phyloP scores from a whole-genome alignment of 2,888 invertebrate genomes.

The Aproaerema taeniolella region DNA sequence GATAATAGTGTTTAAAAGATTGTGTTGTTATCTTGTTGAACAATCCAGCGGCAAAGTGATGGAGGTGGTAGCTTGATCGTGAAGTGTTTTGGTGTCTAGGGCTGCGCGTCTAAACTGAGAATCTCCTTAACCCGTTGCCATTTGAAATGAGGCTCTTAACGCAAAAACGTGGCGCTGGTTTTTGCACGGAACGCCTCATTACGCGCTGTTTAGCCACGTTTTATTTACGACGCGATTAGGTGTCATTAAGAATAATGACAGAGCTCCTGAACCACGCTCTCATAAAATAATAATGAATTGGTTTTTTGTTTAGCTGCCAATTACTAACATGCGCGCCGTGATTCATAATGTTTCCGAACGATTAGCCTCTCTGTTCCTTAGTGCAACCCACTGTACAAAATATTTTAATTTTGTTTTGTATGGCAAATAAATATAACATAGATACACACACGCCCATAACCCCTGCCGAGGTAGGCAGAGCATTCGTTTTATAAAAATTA shows the following conservation, averaged over 20 bases:
- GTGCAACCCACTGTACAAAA: too few species aligned
- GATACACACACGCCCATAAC: too few species aligned
- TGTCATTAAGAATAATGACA: slow-evolving; percentile 16
- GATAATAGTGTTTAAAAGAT: too few species aligned
- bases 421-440: too few species aligned
- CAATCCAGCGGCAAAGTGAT: too few species aligned
- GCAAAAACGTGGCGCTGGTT: slow-evolving; percentile 13
- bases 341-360: not conserved
- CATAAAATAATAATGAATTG: slow-evolving; percentile 10
- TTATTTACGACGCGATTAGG: slow-evolving; percentile 17
- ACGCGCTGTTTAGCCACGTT: slow-evolving; percentile 12
- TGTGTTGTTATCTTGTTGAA: too few species aligned
- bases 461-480: too few species aligned
- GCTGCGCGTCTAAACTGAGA: too few species aligned
- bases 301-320: slow-evolving; percentile 9
- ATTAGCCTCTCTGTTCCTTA: not conserved
- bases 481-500: too few species aligned
- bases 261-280: slow-evolving; percentile 9
- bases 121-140: not conserved
- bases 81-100: too few species aligned
- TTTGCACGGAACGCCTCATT: slow-evolving; percentile 14
- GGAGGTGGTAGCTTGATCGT: too few species aligned
- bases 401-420: too few species aligned
- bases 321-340: not conserved
- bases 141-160: slow-evolving; percentile 9